Evolutionary conservation across 2,113 vertebrate species (phyloP).

Genomic region (Tor tambroides): DNA sequence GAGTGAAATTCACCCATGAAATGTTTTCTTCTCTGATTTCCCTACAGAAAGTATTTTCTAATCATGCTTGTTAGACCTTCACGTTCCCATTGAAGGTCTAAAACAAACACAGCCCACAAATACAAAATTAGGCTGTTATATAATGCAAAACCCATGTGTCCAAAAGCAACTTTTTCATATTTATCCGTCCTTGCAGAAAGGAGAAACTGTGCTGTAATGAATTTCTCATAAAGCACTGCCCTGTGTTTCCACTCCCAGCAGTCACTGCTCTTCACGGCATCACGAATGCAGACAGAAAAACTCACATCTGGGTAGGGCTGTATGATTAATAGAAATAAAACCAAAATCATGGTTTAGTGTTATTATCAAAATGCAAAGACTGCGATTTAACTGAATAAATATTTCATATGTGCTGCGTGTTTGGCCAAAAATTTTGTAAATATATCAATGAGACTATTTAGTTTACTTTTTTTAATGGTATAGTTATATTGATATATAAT

Average conservation of each 20-base stretch:
- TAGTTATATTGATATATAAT: background rate
- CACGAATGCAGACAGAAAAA: constrained; percentile 21
- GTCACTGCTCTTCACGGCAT: background rate
- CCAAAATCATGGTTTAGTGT: background rate
- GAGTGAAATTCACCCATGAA: background rate
- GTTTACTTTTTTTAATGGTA: background rate
- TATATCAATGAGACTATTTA: background rate
- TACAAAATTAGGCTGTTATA: background rate
- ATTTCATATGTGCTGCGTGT: background rate
- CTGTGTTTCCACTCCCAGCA: background rate
- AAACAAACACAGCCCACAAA: background rate
- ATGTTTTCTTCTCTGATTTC: background rate
- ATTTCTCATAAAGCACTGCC: background rate
- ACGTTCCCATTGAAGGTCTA: background rate
- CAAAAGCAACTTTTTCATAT: constrained; percentile 21
- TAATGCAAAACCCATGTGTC: constrained; percentile 6
- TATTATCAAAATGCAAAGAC: background rate
- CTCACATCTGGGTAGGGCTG: background rate
- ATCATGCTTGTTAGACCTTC: background rate
- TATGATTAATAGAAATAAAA: background rate
- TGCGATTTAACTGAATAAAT: background rate
- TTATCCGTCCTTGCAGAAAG: background rate
- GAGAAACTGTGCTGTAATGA: constrained; percentile 8
- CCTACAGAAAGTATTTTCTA: background rate
- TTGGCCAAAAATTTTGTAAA: background rate